Evolutionary conservation across 1,140 invertebrate genomes (phyloP), one percentile per base, ranked within the genome.

Genomic region (Rhynchophorus ferrugineus): DNA sequence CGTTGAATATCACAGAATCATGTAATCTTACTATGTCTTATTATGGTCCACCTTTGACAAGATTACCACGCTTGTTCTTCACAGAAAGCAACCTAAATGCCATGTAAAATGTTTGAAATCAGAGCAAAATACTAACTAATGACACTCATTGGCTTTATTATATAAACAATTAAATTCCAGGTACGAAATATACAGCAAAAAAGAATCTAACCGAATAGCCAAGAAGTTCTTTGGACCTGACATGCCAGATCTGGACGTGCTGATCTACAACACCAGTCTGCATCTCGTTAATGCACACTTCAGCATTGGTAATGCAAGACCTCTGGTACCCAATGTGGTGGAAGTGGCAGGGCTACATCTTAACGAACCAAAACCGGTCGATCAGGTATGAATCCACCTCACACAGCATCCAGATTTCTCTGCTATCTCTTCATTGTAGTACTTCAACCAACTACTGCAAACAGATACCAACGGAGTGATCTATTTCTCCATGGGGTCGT

Each of bases 401-500:
- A n/a, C n/a, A n/a, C n/a, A n/a, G n/a, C n/a, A n/a, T n/a, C n/a
- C n/a, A n/a, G n/a, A n/a, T n/a, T n/a, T n/a, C n/a, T n/a, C n/a
- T n/a, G n/a, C 3, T 38, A 51, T 11, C 36, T 38, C 21, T 36
- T 33, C 44, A 44, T 45, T 58, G 13, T 34, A 69, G 63, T 55
- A 69, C 34, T 61, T 70, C 42, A 37, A 63, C 41, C 49, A 68
- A 18, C 56, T 48, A 44, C 58, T 41, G 7, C 22, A 36, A 11
- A 48, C 34, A 6, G 61, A 65, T 9, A 63, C 54, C 22, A 51
- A 69, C 16, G 71, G 71, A 17, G 63, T 72, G 17, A 65, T 76
- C 5, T 73, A 70, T 47, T 62, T 75, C n/a, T 68, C 69, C 21
- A 68, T 75, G 49, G 74, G 74, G 16, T 72, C 70, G 3, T 66